Conservation (phyloP, 2,888 invertebrate species). For the Listrodromus nycthemerus region DNA sequence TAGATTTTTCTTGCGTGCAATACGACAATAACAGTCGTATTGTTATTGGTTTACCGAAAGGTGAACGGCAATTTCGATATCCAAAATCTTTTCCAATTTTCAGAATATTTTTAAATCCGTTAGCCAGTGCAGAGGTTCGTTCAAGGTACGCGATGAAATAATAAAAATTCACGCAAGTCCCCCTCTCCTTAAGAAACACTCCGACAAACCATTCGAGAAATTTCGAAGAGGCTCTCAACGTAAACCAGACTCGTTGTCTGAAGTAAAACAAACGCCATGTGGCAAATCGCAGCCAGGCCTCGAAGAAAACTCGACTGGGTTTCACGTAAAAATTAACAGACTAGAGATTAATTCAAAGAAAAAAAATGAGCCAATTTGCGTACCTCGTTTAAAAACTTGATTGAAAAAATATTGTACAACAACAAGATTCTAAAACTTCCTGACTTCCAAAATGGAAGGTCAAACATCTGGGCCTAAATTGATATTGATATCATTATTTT, state of each 20-base stretch:
- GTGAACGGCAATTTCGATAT: neutral
- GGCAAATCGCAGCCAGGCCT: neutral
- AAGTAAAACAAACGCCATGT: constrained; percentile 3
- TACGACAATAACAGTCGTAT: neutral
- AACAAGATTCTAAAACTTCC: no score
- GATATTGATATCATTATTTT: no score
- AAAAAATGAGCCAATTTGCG: no score
- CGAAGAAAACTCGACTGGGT: neutral
- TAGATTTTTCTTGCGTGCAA: neutral
- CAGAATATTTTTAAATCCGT: neutral
- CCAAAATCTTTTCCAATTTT: neutral
- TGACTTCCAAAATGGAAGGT: no score
- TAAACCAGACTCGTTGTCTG: constrained; percentile 4
- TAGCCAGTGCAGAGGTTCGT: neutral
- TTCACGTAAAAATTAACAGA: neutral
- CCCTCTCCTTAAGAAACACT: neutral
- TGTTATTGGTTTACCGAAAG: neutral
- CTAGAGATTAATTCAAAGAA: no score
- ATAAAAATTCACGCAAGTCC: neutral
- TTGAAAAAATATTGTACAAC: no score
- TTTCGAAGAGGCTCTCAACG: neutral
- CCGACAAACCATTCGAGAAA: neutral
- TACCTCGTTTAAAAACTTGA: no score
- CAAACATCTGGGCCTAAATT: no score
- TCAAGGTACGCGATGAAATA: neutral